Percentiles rank a stretch among this genome's conserved stretches.
phyloP scores from a whole-genome alignment of 2,797 vertebrate genomes.

The Sebastes umbrosus region DNA sequence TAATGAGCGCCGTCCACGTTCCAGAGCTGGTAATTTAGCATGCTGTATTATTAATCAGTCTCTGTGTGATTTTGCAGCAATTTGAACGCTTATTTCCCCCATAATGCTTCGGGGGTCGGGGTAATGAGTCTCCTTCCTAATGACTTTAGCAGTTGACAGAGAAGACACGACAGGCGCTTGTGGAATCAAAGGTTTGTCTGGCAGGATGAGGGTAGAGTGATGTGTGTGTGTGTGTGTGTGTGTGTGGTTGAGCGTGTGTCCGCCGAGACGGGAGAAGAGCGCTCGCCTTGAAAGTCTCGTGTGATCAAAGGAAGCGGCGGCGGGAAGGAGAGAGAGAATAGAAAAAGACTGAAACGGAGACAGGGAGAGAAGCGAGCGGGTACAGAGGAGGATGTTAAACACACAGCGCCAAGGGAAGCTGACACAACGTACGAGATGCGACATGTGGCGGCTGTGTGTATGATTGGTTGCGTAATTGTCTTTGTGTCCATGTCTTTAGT shows the following conservation, averaged over 20 bases:
- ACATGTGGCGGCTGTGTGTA: neutral
- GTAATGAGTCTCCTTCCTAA: conserved; percentile 73
- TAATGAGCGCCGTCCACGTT: conserved; percentile 56
- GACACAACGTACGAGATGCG: conserved; percentile 1
- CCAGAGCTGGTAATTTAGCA: conserved; percentile 62
- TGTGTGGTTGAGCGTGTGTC: conserved; percentile 32
- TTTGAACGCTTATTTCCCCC: conserved; percentile 72
- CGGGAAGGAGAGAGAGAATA: neutral
- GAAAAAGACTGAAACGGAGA: conserved; percentile 5
- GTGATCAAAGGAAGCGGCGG: conserved; percentile 60
- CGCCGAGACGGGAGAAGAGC: conserved; percentile 31
- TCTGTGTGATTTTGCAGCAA: conserved; percentile 73
- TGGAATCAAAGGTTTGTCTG: conserved; percentile 71
- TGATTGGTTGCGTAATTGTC: conserved; percentile 22
- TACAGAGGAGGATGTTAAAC: conserved; percentile 38
- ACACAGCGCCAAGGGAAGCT: conserved; percentile 23
- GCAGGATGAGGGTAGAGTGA: conserved; percentile 12
- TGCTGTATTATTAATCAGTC: conserved; percentile 77
- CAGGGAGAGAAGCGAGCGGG: neutral
- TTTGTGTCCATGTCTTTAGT: conserved; percentile 1
- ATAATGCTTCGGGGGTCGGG: conserved; percentile 54
- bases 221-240: conserved; percentile 20
- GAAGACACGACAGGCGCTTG: conserved; percentile 56
- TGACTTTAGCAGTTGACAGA: conserved; percentile 67
- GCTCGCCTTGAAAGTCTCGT: conserved; percentile 27